Base-by-base conservation (phyloP, 2,113 vertebrate species). In the Rhynchomys soricoides region DNA sequence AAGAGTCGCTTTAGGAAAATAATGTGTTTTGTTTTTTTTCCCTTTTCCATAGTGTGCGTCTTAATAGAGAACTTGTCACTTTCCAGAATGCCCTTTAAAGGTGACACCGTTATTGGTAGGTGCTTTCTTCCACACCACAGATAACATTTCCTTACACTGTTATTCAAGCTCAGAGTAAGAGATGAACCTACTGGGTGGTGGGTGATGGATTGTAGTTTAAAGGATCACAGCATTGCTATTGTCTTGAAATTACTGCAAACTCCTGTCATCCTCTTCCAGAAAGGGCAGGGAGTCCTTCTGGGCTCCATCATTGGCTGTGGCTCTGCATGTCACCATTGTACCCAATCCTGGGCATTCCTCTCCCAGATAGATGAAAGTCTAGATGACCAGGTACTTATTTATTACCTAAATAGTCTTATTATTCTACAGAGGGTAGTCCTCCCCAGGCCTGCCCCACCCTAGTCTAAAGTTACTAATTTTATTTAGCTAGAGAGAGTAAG, bases 1-100 rank as follows among this genome's bases (percentile, higher is more conserved):
- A 1, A 7, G 13, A 34, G 55, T 19, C 15, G 7, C 68, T 87
- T 89, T 40, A 55, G 59, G 19, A 48, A 87, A 62, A 7, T 95
- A 43, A 94, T 26, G 1, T 75, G n/a, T 40, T 73, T 40, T 22
- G n/a, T 64, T 40, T 68, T 71, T 94, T 94, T 1, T 94, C 66
- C 97, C 96, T 86, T 82, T 88, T 71, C 74, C 91, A 22, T 97
- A 99, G 99, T 99, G 78, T 99, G 99, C 86, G 2, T 96, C 81
- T 98, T 99, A 64, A 99, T 99, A 97, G 99, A 99, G 96, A 99
- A 99, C 91, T 86, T 99, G 95, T 99, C 99, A 0, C 97, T 99
- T n/a, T 99, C 99, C 95, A 99, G 98, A 98, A 98, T 99, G 98
- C 99, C 99, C 1, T 99, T 99, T 92, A 98, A 97, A 97, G 99